Conservation (phyloP, 2,797 vertebrate genomes). For the Platalea minor region DNA sequence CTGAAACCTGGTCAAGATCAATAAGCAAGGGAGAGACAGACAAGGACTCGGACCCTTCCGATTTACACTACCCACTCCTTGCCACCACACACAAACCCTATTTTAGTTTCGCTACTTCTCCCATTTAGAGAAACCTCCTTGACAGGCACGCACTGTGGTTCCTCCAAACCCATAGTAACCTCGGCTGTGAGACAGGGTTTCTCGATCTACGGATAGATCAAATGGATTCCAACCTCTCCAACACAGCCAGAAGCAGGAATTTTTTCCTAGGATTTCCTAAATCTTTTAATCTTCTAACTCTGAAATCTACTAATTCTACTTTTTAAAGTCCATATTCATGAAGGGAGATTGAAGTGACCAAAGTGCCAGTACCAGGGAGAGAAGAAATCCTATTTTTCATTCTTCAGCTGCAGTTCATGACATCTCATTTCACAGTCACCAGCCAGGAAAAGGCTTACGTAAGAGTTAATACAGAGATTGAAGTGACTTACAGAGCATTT, state of each 20-base stretch:
- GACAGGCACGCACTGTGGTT: neutral
- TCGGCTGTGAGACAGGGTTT: neutral
- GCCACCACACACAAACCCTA: neutral
- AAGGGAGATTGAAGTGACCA: conserved; percentile 18
- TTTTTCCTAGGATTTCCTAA: conserved; percentile 19
- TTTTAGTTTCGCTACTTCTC: neutral
- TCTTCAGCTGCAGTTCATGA: neutral
- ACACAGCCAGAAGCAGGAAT: neutral
- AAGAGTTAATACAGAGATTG: neutral
- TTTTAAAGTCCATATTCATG: conserved; percentile 3
- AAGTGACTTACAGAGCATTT: neutral
- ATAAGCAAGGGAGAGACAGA: neutral
- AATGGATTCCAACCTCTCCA: neutral
- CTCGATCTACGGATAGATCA: neutral
- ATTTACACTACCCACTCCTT: neutral
- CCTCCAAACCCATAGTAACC: neutral
- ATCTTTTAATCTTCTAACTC: conserved; percentile 26
- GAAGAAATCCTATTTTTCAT: neutral
- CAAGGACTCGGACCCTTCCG: neutral
- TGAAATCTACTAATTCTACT: conserved; percentile 16
- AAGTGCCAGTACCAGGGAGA: neutral
- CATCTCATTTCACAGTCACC: neutral
- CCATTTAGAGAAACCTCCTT: neutral
- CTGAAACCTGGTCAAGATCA: neutral
- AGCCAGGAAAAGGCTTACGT: neutral